Percentiles rank a stretch among this genome's conserved stretches.
Conservation (phyloP, 2,113 vertebrate genomes). For the Lepus europaeus region DNA sequence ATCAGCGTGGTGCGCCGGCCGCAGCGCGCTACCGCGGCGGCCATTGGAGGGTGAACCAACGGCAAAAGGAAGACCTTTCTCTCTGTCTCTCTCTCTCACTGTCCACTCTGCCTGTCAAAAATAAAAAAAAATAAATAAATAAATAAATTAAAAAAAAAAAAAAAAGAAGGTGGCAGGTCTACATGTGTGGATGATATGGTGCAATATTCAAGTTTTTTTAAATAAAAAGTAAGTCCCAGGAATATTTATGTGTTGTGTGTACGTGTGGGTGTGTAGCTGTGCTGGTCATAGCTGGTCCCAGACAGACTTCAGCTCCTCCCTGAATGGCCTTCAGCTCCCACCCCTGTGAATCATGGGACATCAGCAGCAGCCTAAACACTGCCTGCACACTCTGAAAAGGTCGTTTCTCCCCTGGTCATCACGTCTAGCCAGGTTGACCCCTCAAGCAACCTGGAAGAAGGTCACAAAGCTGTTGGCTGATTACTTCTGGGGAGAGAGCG, state of each 20-base stretch:
- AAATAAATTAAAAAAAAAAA: too few relatives aligned
- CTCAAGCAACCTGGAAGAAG: slow-evolving; percentile 34
- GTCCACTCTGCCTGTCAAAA: too few relatives aligned
- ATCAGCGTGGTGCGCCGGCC: too few relatives aligned
- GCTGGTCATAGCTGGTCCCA: neutral
- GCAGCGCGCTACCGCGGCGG: too few relatives aligned
- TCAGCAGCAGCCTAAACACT: neutral
- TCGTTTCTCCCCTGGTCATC: neutral
- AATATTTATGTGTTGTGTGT: neutral
- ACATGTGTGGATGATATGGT: neutral
- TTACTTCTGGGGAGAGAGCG: slow-evolving; percentile 11
- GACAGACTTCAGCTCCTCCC: neutral
- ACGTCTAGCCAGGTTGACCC: neutral
- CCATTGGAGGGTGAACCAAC: too few relatives aligned
- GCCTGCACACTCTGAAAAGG: neutral
- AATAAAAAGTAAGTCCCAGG: neutral
- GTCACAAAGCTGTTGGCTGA: neutral
- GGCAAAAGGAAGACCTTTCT: too few relatives aligned
- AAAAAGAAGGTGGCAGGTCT: neutral
- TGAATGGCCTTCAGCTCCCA: neutral
- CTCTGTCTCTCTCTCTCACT: too few relatives aligned
- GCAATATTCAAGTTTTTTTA: slow-evolving; percentile 7
- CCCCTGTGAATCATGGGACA: neutral
- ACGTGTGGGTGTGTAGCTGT: too few relatives aligned
- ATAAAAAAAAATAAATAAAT: too few relatives aligned